phyloP scores from a whole-genome alignment of 2,113 vertebrate species.

The Ictalurus punctatus region DNA sequence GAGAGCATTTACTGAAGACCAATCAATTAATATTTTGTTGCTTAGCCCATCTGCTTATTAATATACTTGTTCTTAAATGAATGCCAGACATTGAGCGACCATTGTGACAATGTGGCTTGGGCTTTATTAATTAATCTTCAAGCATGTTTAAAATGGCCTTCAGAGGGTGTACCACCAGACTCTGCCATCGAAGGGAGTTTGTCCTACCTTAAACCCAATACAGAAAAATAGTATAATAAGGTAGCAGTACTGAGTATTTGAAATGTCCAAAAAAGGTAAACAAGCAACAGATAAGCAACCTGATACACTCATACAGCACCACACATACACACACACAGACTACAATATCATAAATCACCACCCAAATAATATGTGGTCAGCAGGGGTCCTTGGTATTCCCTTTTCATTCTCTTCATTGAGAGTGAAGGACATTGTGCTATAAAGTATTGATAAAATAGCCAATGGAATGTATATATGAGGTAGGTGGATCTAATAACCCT shows the following conservation, averaged over 20 bases:
- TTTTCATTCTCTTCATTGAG: neutral
- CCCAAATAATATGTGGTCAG: neutral
- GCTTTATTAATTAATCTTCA: neutral
- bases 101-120: neutral
- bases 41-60: neutral
- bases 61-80: neutral
- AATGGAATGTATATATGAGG: neutral
- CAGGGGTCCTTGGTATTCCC: neutral
- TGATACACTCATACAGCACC: neutral
- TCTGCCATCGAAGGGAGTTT: neutral
- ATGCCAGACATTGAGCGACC: neutral
- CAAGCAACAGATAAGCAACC: neutral
- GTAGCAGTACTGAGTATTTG: neutral
- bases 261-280: neutral
- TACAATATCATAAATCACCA: neutral
- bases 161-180: neutral
- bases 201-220: neutral
- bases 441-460: neutral
- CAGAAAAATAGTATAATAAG: neutral
- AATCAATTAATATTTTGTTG: neutral
- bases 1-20: neutral
- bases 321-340: neutral
- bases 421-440: neutral
- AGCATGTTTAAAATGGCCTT: neutral
- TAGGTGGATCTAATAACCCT: neutral